phyloP scores from a whole-genome alignment of 1,140 invertebrate genomes.

The Drosophila bocqueti region DNA sequence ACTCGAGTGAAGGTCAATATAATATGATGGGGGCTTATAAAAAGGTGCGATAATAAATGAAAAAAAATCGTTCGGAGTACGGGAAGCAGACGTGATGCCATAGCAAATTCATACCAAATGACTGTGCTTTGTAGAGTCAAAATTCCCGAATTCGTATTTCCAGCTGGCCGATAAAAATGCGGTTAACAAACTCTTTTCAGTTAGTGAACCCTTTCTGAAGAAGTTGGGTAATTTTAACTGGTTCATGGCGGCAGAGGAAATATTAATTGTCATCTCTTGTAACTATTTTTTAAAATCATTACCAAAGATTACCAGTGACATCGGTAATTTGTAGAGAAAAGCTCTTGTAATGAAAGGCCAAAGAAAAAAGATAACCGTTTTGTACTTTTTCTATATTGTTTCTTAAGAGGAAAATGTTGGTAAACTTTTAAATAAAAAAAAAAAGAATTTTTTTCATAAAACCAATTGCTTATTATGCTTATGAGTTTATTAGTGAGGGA shows the following conservation, averaged over 20 bases:
- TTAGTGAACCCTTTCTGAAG: not conserved
- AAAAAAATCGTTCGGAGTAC: not conserved
- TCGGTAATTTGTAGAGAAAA: not conserved
- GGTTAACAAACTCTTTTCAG: slow-evolving; percentile 1
- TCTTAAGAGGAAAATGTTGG: not conserved
- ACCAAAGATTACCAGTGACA: not conserved
- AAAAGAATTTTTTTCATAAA: no score
- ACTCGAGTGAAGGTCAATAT: slow-evolving; percentile 40
- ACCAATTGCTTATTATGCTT: not conserved
- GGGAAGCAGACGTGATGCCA: slow-evolving; percentile 10
- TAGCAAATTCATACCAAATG: slow-evolving; percentile 10
- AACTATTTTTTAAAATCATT: not conserved
- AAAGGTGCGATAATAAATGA: slow-evolving; percentile 28
- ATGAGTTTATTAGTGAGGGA: not conserved
- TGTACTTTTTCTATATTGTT: no score
- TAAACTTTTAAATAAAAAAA: not conserved
- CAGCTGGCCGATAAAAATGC: slow-evolving; percentile 3
- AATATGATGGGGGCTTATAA: slow-evolving; percentile 14
- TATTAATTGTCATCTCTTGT: not conserved
- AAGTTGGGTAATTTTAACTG: not conserved
- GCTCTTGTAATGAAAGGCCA: not conserved
- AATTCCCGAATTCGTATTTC: not conserved
- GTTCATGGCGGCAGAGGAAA: not conserved
- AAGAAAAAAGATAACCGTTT: not conserved
- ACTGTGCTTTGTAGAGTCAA: slow-evolving; percentile 1